Base-by-base conservation (phyloP, 1,140 invertebrate species). In the Phthorimaea operculella region DNA sequence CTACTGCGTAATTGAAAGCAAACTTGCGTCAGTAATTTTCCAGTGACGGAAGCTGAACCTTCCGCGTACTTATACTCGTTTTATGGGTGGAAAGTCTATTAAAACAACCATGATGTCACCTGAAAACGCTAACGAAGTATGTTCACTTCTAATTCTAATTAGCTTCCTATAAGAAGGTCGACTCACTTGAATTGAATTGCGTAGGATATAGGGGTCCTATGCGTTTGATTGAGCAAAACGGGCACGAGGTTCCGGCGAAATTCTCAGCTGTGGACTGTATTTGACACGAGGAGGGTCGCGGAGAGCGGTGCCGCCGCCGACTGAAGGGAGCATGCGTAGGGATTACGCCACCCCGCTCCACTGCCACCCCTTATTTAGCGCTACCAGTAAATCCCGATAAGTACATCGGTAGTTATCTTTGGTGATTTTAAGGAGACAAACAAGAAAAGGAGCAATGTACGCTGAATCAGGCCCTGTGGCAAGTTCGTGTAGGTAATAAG, bases 281-380 rank as follows among this genome's bases (percentile, higher is more conserved):
- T 62, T 66, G 63, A 47, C 70, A 28, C 49, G 48, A 45, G 18
- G 50, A 61, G 21, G 21, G 21, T 28, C 21, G 21, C 21, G 21
- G 2, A 28, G 21, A 28, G 21, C 21, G 21, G 21, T 28, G 58
- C 48, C 62, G 52, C 52, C 63, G 52, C 62, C 57, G 55, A 60
- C 65, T 74, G 63, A 73, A 79, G 73, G 53, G 76, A 74, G 78
- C 77, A 83, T 83, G 80, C 80, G 80, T 78, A 55, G 51, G 63
- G 44, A 15, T n/a, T 4, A 17, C 44, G 44, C 12, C 44, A 15
- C 44, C n/a, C 44, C 36, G 10, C 36, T 39, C 36, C 36, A 3
- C 10, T 4, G n/a, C 36, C 36, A 12, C 36, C 36, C 10, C 36
- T n/a, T 39, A 12, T 39, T 51, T 21, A 12, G 21, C 21, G 21